Conservation (phyloP, 53 echinoderm and acorn worm species). For the Hippasteria phrygiana region DNA sequence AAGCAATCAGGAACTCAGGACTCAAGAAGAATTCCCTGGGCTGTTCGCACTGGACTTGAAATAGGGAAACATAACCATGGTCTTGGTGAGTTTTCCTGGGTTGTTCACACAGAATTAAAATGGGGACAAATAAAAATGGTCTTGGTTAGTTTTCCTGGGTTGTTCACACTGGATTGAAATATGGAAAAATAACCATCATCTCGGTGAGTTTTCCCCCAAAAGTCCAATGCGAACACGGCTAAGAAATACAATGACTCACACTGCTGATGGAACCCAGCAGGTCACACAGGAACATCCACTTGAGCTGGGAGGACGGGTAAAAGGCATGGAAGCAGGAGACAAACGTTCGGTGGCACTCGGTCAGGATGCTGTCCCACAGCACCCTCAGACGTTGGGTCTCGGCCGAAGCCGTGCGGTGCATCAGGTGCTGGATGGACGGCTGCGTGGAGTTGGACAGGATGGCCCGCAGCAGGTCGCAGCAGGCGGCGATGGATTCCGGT, state of each 20-base stretch:
- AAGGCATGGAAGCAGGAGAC: constrained; percentile 97
- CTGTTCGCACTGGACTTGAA: too few relatives aligned
- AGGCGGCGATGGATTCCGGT: constrained; percentile 92
- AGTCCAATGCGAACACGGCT: too few relatives aligned
- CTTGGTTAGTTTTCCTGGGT: too few relatives aligned
- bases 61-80: too few relatives aligned
- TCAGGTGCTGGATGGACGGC: constrained; percentile 56
- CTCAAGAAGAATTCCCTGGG: too few relatives aligned
- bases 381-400: constrained; percentile 50
- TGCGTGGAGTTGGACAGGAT: constrained; percentile 78
- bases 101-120: too few relatives aligned
- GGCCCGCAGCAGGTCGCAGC: constrained; percentile 83
- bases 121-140: too few relatives aligned
- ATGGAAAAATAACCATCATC: too few relatives aligned
- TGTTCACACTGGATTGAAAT: too few relatives aligned
- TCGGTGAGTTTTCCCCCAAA: too few relatives aligned
- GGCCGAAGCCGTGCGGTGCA: background rate
- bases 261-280: constrained; percentile 74
- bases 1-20: too few relatives aligned
- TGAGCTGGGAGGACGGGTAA: constrained; percentile 95
- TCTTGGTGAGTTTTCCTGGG: too few relatives aligned
- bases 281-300: constrained; percentile 95
- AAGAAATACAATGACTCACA: constrained; percentile 40
- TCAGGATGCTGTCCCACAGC: constrained; percentile 73
- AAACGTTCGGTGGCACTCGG: constrained; percentile 95